phyloP scores from a whole-genome alignment of 92 coral and sea anemone genomes.

The Nematostella vectensis region DNA sequence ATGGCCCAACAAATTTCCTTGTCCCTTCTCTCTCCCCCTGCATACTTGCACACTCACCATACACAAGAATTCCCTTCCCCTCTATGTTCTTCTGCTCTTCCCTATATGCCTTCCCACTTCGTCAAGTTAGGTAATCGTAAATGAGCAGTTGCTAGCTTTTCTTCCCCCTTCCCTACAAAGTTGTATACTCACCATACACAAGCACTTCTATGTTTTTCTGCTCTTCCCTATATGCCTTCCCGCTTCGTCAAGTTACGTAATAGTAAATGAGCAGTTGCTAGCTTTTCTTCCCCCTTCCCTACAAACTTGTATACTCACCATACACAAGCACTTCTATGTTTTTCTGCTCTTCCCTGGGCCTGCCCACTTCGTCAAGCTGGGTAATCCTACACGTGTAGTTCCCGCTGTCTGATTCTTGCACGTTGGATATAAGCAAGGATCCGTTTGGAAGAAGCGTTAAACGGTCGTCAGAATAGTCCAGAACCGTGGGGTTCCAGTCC shows the following conservation, averaged over 20 bases:
- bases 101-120: slow-evolving; percentile 32
- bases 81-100: slow-evolving; percentile 52
- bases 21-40: too few species aligned
- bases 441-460: slow-evolving; percentile 47
- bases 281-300: too few species aligned
- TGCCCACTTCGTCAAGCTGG: slow-evolving; percentile 42
- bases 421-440: slow-evolving; percentile 36
- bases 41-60: too few species aligned
- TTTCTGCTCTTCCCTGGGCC: slow-evolving; percentile 51
- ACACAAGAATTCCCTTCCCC: too few species aligned
- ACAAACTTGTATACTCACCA: slow-evolving; percentile 33
- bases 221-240: slow-evolving; percentile 54
- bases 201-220: slow-evolving; percentile 31
- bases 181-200: slow-evolving; percentile 42
- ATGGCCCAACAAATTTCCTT: too few species aligned
- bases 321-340: slow-evolving; percentile 40
- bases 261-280: slow-evolving; percentile 51
- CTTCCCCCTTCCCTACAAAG: too few species aligned
- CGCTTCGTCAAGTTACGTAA: slow-evolving; percentile 50
- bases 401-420: slow-evolving; percentile 43
- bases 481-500: slow-evolving; percentile 9
- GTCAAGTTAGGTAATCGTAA: slow-evolving; percentile 62
- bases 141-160: slow-evolving; percentile 41
- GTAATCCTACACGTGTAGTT: slow-evolving; percentile 59
- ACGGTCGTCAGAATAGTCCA: slow-evolving; percentile 22